phyloP scores from a whole-genome alignment of 2,113 vertebrate genomes.

The Isurus oxyrinchus region DNA sequence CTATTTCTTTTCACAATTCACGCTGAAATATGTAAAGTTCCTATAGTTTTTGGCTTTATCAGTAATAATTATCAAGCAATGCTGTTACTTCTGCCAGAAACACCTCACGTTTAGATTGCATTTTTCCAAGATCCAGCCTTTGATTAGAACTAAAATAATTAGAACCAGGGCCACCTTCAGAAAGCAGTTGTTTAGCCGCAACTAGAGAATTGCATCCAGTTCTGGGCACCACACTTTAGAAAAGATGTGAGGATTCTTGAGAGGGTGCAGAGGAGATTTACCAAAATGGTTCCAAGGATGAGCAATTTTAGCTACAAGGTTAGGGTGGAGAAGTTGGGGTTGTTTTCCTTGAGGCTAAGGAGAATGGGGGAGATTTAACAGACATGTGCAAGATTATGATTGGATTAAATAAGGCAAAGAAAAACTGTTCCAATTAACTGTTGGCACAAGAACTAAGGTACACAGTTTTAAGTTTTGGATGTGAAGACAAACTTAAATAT shows the following conservation, averaged over 20 bases:
- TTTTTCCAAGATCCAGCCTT: neutral
- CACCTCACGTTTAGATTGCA: neutral
- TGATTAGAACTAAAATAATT: neutral
- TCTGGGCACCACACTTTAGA: neutral
- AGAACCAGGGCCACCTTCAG: neutral
- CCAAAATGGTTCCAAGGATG: neutral
- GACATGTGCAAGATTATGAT: neutral
- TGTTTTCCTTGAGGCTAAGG: neutral
- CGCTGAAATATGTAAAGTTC: neutral
- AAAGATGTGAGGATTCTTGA: neutral
- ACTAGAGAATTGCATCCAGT: too few relatives aligned
- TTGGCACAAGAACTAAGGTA: neutral
- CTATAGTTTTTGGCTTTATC: neutral
- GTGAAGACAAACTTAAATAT: too few relatives aligned
- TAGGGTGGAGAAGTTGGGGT: neutral
- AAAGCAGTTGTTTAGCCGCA: too few relatives aligned
- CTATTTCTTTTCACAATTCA: slow-evolving; percentile 13
- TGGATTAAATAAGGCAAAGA: neutral
- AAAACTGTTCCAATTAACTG: neutral
- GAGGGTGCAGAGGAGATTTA: neutral
- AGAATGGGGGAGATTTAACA: neutral
- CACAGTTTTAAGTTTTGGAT: neutral
- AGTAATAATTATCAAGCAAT: neutral
- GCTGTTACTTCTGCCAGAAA: neutral
- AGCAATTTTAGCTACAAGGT: neutral